Evolutionary conservation across 1,140 invertebrate genomes (phyloP), one percentile per base, ranked within the genome.

Genomic region (Odontomachus brunneus): DNA sequence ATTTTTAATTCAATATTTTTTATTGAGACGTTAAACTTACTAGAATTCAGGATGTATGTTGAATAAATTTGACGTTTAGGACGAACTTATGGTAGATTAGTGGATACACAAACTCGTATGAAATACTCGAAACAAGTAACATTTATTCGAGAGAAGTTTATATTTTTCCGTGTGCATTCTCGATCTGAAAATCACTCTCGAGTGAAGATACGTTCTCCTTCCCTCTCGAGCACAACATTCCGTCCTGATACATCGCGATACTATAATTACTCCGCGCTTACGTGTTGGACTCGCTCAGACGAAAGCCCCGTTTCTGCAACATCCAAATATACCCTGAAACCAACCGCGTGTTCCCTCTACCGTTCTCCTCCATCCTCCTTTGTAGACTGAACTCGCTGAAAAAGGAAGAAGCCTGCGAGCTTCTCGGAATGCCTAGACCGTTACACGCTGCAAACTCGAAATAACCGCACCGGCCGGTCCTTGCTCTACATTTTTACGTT

Each of bases 361-460:
- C 14, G 38, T 44, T 76, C 38, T 74, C 24, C 38, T 44, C 9
- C 9, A 44, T 53, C 29, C 17, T 7, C 33, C 49, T 63, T 55
- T 38, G 26, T 73, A 73, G 67, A 71, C 73, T 73, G 71, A 83
- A 82, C 82, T 88, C 62, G 22, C 73, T 75, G 51, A 83, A 89
- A 89, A 88, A 88, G 82, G 87, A 89, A 89, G 55, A 82, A 89
- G 29, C 66, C 53, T 1, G n/a, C 44, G n/a, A 53, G 62, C 66
- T 88, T 89, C 82, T 89, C 84, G 53, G 85, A 87, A 89, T 89
- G 44, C 76, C 74, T 86, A 88, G 87, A 89, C 88, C 60, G 67
- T 89, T 89, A 89, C 82, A 83, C 78, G 55, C 38, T 53, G 51
- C 53, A 24, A 48, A 76, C 87, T 75, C 67, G 29, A 88, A 89